phyloP scores from a whole-genome alignment of 2,113 vertebrate species.

The Brachypodius melanocephalos region DNA sequence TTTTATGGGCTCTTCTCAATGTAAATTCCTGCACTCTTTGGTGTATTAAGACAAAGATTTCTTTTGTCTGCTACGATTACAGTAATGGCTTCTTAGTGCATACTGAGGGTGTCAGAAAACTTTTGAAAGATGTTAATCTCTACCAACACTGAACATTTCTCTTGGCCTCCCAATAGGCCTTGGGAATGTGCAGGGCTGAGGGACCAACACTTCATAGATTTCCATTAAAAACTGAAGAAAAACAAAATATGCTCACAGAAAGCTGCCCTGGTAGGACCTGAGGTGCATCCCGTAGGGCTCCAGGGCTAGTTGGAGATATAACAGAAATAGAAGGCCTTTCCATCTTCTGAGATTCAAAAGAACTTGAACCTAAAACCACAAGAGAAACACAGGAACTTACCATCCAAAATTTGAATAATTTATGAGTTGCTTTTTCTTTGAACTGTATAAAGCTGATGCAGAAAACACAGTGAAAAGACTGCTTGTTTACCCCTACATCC shows the following conservation, averaged over 20 bases:
- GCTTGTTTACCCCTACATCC: neutral
- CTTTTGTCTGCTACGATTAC: neutral
- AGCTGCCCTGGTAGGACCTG: conserved; percentile 93
- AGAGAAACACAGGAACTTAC: neutral
- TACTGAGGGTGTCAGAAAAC: neutral
- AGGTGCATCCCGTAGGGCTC: conserved; percentile 89
- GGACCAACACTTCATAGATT: neutral
- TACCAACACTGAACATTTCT: neutral
- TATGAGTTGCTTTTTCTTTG: neutral
- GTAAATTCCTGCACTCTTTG: neutral
- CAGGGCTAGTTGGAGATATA: conserved; percentile 97
- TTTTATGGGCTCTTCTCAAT: neutral
- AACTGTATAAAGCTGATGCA: neutral
- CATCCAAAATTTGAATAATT: neutral
- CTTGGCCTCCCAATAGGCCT: neutral
- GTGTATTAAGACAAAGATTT: neutral
- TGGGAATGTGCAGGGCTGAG: neutral
- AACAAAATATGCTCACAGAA: conserved; percentile 81
- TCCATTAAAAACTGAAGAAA: neutral
- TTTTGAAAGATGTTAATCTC: neutral
- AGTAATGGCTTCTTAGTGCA: neutral
- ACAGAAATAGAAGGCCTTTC: conserved; percentile 98
- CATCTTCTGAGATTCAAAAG: conserved; percentile 99
- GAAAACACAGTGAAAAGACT: neutral
- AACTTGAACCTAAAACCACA: conserved; percentile 87